Evolutionary conservation across 2,888 invertebrate genomes (phyloP).

Genomic region (Scrobipalpa costella): DNA sequence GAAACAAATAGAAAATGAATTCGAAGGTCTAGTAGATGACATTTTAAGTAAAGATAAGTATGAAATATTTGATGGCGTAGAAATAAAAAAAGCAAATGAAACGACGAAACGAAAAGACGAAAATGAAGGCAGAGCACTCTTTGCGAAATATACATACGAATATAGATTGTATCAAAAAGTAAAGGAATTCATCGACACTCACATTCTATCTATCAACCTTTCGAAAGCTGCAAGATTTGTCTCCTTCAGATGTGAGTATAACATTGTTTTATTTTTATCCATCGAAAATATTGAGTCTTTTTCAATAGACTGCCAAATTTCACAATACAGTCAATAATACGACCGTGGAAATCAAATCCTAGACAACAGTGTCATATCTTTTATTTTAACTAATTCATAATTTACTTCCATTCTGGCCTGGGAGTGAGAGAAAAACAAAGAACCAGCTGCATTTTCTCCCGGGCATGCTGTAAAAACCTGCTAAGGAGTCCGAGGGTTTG

Average conservation of each 20-base stretch:
- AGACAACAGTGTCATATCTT: no score
- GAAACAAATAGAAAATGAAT: slow-evolving; percentile 67
- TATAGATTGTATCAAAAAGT: slow-evolving; percentile 81
- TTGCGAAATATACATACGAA: slow-evolving; percentile 70
- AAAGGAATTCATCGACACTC: slow-evolving; percentile 81
- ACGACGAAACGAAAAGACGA: slow-evolving; percentile 29
- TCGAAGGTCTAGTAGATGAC: slow-evolving; percentile 81
- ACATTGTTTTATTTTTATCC: neutral
- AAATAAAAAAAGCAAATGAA: slow-evolving; percentile 59
- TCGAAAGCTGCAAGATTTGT: slow-evolving; percentile 84
- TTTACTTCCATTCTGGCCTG: no score
- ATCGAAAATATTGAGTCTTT: no score
- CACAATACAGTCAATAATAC: no score
- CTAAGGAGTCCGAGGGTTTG: no score
- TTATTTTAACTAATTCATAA: no score
- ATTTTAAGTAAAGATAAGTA: slow-evolving; percentile 78
- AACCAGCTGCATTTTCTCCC: no score
- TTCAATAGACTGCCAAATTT: no score
- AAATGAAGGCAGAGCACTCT: slow-evolving; percentile 59
- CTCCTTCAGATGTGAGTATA: slow-evolving; percentile 82
- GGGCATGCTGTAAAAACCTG: no score
- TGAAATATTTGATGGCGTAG: slow-evolving; percentile 81
- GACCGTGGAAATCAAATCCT: no score
- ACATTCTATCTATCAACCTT: slow-evolving; percentile 84
- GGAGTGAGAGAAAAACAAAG: no score